Evolutionary conservation across 2,797 vertebrate genomes (phyloP).

Genomic region (Zalophus californianus): DNA sequence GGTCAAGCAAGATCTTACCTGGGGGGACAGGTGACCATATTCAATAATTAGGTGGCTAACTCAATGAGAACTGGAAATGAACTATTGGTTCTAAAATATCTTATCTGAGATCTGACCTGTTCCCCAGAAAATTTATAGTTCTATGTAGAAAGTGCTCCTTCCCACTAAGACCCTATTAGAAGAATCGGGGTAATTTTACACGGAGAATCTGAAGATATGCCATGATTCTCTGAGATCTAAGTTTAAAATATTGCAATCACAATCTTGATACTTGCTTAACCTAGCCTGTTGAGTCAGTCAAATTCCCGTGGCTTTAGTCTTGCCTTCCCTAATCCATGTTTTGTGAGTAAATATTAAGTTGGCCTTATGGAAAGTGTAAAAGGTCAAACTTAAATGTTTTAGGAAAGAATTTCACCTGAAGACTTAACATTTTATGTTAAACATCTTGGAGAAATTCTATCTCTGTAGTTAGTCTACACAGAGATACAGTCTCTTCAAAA

Average conservation of each 20-base stretch:
- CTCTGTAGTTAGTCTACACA: background rate
- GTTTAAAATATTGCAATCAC: background rate
- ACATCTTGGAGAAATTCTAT: background rate
- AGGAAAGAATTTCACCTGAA: background rate
- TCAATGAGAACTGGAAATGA: background rate
- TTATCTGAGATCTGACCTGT: background rate
- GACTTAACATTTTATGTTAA: background rate
- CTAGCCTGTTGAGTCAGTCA: background rate
- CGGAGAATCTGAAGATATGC: background rate
- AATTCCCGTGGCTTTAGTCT: background rate
- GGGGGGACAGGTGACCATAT: background rate
- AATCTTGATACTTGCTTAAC: background rate
- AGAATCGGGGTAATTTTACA: background rate
- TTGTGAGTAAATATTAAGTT: background rate
- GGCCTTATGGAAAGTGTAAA: background rate
- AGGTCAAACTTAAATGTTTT: background rate
- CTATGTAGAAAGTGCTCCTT: background rate
- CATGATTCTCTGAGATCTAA: background rate
- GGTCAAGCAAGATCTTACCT: background rate
- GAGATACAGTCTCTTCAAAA: background rate
- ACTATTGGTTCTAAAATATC: background rate
- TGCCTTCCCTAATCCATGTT: background rate
- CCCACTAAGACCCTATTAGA: background rate
- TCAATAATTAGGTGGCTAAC: background rate
- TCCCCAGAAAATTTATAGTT: background rate